Evolutionary conservation across 2,113 vertebrate genomes (phyloP), one percentile per base, ranked within the genome.

Genomic region (Myiagra hebetior): DNA sequence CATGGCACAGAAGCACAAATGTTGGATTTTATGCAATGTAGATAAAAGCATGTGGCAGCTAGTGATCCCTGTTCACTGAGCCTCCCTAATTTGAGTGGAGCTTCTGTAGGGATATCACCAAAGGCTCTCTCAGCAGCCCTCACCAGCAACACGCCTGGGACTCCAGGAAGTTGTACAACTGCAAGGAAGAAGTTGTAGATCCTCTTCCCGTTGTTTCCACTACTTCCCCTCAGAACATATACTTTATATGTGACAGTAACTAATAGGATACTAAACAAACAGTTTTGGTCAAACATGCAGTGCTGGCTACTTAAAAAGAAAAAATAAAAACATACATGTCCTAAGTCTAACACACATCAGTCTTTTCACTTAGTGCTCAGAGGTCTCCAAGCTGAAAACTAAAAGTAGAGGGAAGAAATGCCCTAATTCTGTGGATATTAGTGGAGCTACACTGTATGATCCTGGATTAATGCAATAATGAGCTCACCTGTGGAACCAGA

Each of bases 1-100:
- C 47, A 28, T 80, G 72, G 68, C 72, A 67, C 39, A 93, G 68
- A 96, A 95, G 93, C 95, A 97, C 93, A 96, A 95, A 31, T 28
- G 11, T 33, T 56, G 53, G 60, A 78, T 91, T 92, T 95, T 93
- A 84, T 92, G 76, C 76, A 85, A 64, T 56, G 52, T 10, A 68
- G 79, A 26, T 79, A 76, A 65, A 57, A 64, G 35, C 30, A n/a
- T 37, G 56, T 1, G 14, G 90, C 91, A 93, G 95, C 92, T 92
- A 92, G 21, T 9, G 3, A 64, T 88, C 52, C 33, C 41, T 72
- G 11, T 46, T 77, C 64, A 18, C 30, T 15, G 24, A 84, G 11
- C 23, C 37, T 67, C 56, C 24, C 39, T 47, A 7, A 37, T 88
- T 41, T 46, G 24, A 70, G 60, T 0, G 9, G 55, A 39, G 37